phyloP scores from a whole-genome alignment of 2,113 vertebrate genomes.

The Dicaeum eximium region DNA sequence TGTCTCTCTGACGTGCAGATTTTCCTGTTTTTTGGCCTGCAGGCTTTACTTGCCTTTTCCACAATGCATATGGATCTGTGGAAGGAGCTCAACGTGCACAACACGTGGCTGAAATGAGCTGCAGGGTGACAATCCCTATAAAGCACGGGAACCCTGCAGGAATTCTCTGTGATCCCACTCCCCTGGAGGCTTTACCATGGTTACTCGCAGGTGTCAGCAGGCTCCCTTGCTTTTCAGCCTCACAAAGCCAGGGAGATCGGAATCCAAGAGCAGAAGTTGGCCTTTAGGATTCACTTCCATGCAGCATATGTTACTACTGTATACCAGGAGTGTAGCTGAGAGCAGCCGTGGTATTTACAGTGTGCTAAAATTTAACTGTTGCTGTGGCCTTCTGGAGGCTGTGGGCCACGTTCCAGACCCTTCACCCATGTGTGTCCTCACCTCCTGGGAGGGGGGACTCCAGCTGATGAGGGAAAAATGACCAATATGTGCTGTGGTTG shows the following conservation, averaged over 20 bases:
- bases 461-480: not conserved
- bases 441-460: not conserved
- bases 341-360: constrained; percentile 28
- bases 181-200: constrained; percentile 44
- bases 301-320: constrained; percentile 61
- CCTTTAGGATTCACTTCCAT: constrained; percentile 58
- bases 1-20: not conserved
- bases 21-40: not conserved
- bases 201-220: constrained; percentile 58
- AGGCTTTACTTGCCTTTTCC: not conserved
- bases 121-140: not conserved
- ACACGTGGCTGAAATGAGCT: not conserved
- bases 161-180: constrained; percentile 1
- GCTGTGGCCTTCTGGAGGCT: constrained; percentile 37
- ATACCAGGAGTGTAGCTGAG: constrained; percentile 47
- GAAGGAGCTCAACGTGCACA: not conserved
- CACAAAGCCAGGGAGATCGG: constrained; percentile 40
- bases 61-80: not conserved
- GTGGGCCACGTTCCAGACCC: not conserved
- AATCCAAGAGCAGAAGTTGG: constrained; percentile 69
- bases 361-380: constrained; percentile 60
- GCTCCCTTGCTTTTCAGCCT: constrained; percentile 38
- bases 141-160: not conserved
- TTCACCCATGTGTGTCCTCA: not conserved
- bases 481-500: too few relatives aligned